A percentile compares a stretch with the other conserved stretches of the same genome.
Conservation (phyloP, 1,140 invertebrate species). For the Drosophila kohkoa region DNA sequence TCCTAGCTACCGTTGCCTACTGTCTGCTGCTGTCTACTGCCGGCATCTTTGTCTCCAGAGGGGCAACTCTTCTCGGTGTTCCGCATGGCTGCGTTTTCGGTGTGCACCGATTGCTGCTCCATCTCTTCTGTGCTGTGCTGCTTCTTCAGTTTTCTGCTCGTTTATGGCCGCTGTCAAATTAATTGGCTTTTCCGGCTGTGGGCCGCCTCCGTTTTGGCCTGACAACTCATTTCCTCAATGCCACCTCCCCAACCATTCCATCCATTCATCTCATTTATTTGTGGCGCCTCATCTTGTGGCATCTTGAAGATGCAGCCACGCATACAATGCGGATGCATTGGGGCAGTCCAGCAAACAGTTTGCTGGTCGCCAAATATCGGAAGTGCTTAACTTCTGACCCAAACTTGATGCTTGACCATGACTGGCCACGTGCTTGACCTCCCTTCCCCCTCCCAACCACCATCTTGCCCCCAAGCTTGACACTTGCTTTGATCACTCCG, state of each 20-base stretch:
- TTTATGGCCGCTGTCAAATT: slow-evolving; percentile 77
- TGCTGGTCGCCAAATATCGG: slow-evolving; percentile 2
- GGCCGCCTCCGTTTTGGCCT: slow-evolving; percentile 29
- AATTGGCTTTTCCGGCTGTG: slow-evolving; percentile 75
- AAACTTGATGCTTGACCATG: slow-evolving; percentile 13
- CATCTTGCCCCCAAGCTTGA: neutral
- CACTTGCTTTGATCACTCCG: slow-evolving; percentile 42
- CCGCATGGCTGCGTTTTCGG: slow-evolving; percentile 60
- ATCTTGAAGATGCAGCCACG: slow-evolving; percentile 32
- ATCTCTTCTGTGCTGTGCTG: neutral
- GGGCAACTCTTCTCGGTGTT: slow-evolving; percentile 41
- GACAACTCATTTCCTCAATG: slow-evolving; percentile 68
- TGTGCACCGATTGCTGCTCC: slow-evolving; percentile 21
- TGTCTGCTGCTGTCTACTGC: neutral
- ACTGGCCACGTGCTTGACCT: neutral
- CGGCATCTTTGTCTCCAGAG: slow-evolving; percentile 8
- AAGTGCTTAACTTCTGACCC: slow-evolving; percentile 14
- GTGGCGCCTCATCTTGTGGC: neutral
- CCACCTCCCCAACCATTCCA: neutral
- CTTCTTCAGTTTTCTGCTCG: slow-evolving; percentile 23
- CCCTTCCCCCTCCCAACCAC: neutral
- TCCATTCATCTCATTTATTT: no score
- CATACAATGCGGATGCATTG: slow-evolving; percentile 28
- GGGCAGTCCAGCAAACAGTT: slow-evolving; percentile 1
- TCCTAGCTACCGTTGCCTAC: neutral